Percentiles rank a stretch among this genome's conserved stretches.
These are phyloP conservation scores for Caloenas nicobarica DNA, from an alignment of 2,113 vertebrate genomes.

Conservation along the genomic window DNA sequence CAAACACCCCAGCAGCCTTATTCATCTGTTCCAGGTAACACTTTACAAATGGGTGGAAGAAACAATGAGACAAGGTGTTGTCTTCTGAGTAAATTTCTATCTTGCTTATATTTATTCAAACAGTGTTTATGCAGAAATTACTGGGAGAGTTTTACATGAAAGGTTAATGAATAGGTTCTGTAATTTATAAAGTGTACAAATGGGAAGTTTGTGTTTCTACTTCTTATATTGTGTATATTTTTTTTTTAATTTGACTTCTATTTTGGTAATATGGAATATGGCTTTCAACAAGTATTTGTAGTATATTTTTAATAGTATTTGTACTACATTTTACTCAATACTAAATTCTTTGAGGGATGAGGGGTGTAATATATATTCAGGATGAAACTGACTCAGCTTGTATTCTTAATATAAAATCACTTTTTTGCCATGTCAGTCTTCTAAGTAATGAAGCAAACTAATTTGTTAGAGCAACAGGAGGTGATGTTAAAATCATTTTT, in stretches of 20 bases:
- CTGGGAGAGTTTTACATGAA: background rate
- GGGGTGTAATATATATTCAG: background rate
- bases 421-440: background rate
- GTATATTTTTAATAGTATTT: background rate
- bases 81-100: background rate
- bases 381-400: background rate
- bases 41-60: background rate
- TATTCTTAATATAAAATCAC: background rate
- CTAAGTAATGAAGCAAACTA: background rate
- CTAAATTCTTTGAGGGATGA: background rate
- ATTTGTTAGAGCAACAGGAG: background rate
- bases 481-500: background rate
- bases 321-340: background rate
- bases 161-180: background rate
- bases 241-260: background rate
- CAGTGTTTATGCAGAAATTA: background rate
- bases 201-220: background rate
- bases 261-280: background rate
- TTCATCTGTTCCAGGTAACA: constrained; percentile 77
- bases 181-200: background rate
- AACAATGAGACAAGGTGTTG: background rate
- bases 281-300: background rate
- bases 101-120: background rate
- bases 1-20: constrained; percentile 64
- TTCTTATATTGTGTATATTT: background rate